A percentile compares a stretch with the other conserved stretches of the same genome.
These are phyloP conservation scores for Rhinopithecus roxellana DNA, from an alignment of 2,113 vertebrate genomes.

Conservation along the genomic window DNA sequence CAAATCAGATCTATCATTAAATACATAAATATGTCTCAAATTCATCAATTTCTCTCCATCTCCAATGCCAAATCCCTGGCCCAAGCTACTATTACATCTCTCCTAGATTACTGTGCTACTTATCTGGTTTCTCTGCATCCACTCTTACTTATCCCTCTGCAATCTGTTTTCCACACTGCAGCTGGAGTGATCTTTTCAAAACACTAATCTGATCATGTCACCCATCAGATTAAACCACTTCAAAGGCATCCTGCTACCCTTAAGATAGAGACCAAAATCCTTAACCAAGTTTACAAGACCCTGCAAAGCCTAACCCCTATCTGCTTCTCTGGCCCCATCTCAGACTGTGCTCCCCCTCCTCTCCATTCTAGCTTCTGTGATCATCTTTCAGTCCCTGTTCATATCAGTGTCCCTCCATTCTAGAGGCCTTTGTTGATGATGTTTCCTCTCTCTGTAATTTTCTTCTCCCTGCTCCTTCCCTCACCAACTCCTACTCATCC, in stretches of 20 bases:
- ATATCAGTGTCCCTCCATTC: not conserved
- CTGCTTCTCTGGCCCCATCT: not conserved
- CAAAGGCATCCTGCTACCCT: constrained; percentile 67
- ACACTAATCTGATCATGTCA: constrained; percentile 76
- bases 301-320: not conserved
- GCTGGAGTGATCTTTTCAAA: constrained; percentile 75
- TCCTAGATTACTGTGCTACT: constrained; percentile 38
- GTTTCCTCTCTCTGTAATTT: not conserved
- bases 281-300: constrained; percentile 44
- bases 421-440: not conserved
- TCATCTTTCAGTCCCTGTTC: not conserved
- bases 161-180: constrained; percentile 69
- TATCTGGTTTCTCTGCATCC: constrained; percentile 49
- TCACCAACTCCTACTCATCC: not conserved
- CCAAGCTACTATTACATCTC: not conserved
- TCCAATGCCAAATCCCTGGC: not conserved
- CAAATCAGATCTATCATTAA: constrained; percentile 4
- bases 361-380: not conserved
- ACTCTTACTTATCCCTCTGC: constrained; percentile 46
- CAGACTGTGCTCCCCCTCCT: not conserved
- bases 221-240: constrained; percentile 75
- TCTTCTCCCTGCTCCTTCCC: not conserved
- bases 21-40: not conserved
- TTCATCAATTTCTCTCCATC: not conserved
- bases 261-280: constrained; percentile 66